Percentiles rank a stretch among this genome's conserved stretches.
Conservation (phyloP, 1,140 invertebrate species). For the Whitmania pigra region DNA sequence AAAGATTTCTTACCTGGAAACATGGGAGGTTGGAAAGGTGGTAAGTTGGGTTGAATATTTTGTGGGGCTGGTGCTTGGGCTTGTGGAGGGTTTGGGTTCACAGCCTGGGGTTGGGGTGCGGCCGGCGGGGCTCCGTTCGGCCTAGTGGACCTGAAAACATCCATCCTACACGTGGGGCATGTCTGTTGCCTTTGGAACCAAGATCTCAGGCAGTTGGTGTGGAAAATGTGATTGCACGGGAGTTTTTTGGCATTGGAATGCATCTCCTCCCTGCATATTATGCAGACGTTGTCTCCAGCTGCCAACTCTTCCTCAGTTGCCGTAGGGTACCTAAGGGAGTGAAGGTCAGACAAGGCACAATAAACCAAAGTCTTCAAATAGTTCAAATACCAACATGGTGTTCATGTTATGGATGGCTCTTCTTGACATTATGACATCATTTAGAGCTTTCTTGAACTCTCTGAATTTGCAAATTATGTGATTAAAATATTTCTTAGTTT, state of each 20-base stretch:
- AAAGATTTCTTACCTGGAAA: no score
- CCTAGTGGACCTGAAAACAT: slow-evolving; percentile 57
- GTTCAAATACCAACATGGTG: slow-evolving; percentile 53
- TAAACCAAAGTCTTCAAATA: background rate
- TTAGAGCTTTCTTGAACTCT: slow-evolving; percentile 93
- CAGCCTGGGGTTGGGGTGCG: slow-evolving; percentile 24
- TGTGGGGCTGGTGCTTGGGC: slow-evolving; percentile 18
- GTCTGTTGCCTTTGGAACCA: slow-evolving; percentile 99
- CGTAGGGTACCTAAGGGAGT: slow-evolving; percentile 59
- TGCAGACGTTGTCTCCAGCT: slow-evolving; percentile 94
- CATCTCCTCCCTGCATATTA: slow-evolving; percentile 95
- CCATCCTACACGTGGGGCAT: slow-evolving; percentile 93
- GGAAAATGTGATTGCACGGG: slow-evolving; percentile 98
- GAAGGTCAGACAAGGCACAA: background rate
- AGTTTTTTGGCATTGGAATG: slow-evolving; percentile 66
- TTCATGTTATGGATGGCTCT: slow-evolving; percentile 96
- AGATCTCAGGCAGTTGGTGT: slow-evolving; percentile 88
- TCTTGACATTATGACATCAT: slow-evolving; percentile 90
- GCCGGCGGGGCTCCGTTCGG: slow-evolving; percentile 16
- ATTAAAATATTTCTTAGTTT: no score
- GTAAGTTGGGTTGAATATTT: slow-evolving; percentile 24
- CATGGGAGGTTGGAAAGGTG: slow-evolving; percentile 14
- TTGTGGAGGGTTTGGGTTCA: slow-evolving; percentile 9
- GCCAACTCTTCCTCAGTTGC: slow-evolving; percentile 82
- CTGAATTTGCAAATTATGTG: slow-evolving; percentile 40